Evolutionary conservation across 2,797 vertebrate species (phyloP), one percentile per base, ranked within the genome.

Genomic region (Ataeniobius toweri): DNA sequence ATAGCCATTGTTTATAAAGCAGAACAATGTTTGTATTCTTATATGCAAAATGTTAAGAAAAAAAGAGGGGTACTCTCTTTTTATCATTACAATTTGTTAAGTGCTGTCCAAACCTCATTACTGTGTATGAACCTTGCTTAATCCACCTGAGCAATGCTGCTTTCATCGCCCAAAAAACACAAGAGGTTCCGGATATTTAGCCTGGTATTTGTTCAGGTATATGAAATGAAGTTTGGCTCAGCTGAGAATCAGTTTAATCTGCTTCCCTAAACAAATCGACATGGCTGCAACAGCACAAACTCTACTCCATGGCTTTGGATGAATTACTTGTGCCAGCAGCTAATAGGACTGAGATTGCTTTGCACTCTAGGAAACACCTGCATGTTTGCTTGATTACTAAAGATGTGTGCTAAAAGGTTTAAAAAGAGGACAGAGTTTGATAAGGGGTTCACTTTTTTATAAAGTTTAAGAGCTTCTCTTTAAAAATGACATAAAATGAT

Each of bases 321-420:
- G 59, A 44, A 41, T 82, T 77, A 79, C 48, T 73, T 46, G 41
- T 65, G 58, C 46, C 22, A 71, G 75, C 63, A 31, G 80, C 77
- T 90, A 88, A 94, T 91, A 89, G 88, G 82, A 80, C 80, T 82
- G 76, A 91, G 83, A 80, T 81, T 75, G 80, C 76, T 76, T 79
- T 55, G 73, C 82, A 80, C 79, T 86, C 48, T n/a, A 87, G 79
- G 77, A 85, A 80, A 77, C 82, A 83, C 51, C 48, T 41, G 63
- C 22, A 63, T 36, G 85, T 86, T 80, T 3, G 2, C 18, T 63
- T 75, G 75, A 68, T 82, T 89, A 80, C 73, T 74, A 39, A 76
- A 80, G 59, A 18, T 20, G 46, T 84, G 81, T 77, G 39, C 12
- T 12, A 76, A 78, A 83, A 39, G 71, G 81, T 83, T 70, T 24